These are phyloP conservation scores for Buceros bicornis DNA, from an alignment of 2,797 vertebrate species.

Conservation along the genomic window DNA sequence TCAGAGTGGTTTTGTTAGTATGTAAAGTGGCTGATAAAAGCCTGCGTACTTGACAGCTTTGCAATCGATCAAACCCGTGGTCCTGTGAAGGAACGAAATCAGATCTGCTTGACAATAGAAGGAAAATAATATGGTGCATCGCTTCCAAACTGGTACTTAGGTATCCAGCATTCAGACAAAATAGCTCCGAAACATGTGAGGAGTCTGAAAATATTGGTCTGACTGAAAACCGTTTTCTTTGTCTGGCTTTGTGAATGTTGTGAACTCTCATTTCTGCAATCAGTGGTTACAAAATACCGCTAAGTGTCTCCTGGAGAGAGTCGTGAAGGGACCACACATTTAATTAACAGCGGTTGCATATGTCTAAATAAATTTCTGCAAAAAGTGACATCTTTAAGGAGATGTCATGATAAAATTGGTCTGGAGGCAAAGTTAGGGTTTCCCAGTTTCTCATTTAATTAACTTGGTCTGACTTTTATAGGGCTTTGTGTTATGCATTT, in stretches of 20 bases:
- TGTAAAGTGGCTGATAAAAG: not conserved
- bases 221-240: not conserved
- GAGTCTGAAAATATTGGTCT: not conserved
- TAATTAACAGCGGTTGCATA: constrained; percentile 62
- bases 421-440: constrained; percentile 76
- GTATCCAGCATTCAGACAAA: not conserved
- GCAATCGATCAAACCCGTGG: not conserved
- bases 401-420: constrained; percentile 76
- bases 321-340: constrained; percentile 15
- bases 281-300: not conserved
- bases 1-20: not conserved
- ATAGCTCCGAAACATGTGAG: not conserved
- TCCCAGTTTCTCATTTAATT: constrained; percentile 80
- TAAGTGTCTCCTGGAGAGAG: constrained; percentile 9
- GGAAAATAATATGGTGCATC: not conserved
- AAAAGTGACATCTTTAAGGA: constrained; percentile 76
- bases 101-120: not conserved
- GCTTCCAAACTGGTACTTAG: not conserved
- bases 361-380: constrained; percentile 75
- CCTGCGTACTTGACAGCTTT: not conserved
- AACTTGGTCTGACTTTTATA: constrained; percentile 82
- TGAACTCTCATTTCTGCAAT: not conserved
- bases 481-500: constrained; percentile 78
- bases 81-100: not conserved
- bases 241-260: not conserved